Conservation (phyloP, 2,113 vertebrate genomes). For the Cisticola juncidis region DNA sequence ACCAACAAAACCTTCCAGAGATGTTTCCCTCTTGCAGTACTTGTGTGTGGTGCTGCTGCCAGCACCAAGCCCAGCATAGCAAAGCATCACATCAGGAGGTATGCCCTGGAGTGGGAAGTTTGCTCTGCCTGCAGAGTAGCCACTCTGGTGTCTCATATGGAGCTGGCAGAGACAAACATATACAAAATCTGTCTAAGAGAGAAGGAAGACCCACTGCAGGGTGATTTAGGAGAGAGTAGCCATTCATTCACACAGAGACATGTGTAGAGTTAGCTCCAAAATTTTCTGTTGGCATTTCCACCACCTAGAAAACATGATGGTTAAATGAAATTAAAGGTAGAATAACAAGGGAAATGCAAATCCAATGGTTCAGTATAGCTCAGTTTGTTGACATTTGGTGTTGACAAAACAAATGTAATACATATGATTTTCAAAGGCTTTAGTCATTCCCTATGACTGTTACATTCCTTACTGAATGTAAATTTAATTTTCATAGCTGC, state of each 20-base stretch:
- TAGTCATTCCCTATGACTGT: not conserved
- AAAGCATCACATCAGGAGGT: not conserved
- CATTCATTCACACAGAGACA: not conserved
- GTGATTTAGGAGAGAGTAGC: not conserved
- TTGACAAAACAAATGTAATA: not conserved
- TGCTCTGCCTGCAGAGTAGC: not conserved
- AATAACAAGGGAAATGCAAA: not conserved
- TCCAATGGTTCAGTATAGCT: not conserved
- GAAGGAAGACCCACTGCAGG: not conserved
- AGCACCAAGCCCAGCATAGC: not conserved
- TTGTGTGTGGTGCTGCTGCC: not conserved
- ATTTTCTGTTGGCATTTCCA: not conserved
- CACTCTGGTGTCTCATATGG: not conserved
- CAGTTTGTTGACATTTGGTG: not conserved
- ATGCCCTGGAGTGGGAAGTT: not conserved
- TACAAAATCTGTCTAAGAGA: not conserved
- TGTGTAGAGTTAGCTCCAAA: fast-evolving
- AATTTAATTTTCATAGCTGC: not conserved
- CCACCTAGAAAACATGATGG: not conserved
- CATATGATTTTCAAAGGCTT: not conserved
- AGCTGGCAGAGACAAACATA: not conserved
- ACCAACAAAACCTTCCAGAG: not conserved
- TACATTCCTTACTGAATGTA: not conserved
- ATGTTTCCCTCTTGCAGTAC: not conserved
- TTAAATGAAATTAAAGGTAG: not conserved